Evolutionary conservation across 2,888 invertebrate genomes (phyloP).

Genomic region (Sisyra terminalis): DNA sequence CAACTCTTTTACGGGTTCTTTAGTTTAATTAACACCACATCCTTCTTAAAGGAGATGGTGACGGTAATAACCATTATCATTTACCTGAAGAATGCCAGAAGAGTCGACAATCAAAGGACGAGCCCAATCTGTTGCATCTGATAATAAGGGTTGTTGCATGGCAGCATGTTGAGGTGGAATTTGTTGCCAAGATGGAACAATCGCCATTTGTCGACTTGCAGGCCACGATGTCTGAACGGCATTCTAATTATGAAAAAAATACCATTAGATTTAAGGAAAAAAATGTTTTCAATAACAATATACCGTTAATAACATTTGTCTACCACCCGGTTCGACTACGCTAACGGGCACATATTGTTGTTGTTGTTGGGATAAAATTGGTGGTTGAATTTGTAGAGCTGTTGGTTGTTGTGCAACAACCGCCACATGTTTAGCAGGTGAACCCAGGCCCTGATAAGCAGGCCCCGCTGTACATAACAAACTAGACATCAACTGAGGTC

Average conservation of each 20-base stretch:
- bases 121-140: slow-evolving; percentile 50
- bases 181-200: slow-evolving; percentile 75
- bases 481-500: slow-evolving; percentile 81
- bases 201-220: slow-evolving; percentile 58
- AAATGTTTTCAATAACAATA: slow-evolving; percentile 16
- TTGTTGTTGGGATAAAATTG: slow-evolving; percentile 63
- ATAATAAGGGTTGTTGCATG: slow-evolving; percentile 41
- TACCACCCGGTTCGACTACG: slow-evolving; percentile 73
- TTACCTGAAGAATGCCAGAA: slow-evolving; percentile 51
- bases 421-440: slow-evolving; percentile 53
- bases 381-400: slow-evolving; percentile 61
- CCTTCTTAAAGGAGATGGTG: too few species aligned
- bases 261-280: not conserved
- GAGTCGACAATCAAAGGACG: slow-evolving; percentile 64
- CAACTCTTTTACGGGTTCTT: too few species aligned
- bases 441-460: slow-evolving; percentile 54
- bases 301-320: slow-evolving; percentile 62
- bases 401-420: slow-evolving; percentile 45
- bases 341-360: slow-evolving; percentile 90
- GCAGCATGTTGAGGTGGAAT: slow-evolving; percentile 44
- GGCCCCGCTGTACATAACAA: slow-evolving; percentile 70
- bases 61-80: slow-evolving; percentile 3
- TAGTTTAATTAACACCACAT: too few species aligned
- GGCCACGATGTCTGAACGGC: slow-evolving; percentile 58
- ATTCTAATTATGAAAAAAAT: slow-evolving; percentile 23